Evolutionary conservation across 1,140 invertebrate genomes (phyloP).

Genomic region (Tribolium castaneum): DNA sequence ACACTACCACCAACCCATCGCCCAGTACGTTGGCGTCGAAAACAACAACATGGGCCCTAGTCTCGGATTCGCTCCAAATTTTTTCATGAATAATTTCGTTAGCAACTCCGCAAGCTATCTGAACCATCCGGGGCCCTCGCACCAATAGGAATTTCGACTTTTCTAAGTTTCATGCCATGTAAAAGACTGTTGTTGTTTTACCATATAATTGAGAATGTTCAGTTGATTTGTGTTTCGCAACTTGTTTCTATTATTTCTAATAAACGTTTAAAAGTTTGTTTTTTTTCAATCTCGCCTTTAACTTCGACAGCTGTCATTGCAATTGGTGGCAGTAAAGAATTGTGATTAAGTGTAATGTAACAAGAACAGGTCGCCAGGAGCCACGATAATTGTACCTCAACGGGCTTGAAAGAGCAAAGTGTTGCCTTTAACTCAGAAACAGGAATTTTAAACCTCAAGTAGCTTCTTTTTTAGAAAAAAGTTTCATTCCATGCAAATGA

Average conservation of each 20-base stretch:
- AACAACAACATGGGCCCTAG: neutral
- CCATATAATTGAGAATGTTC: slow-evolving; percentile 12
- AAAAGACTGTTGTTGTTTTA: slow-evolving; percentile 32
- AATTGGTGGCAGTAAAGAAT: too few relatives aligned
- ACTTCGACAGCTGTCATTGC: too few relatives aligned
- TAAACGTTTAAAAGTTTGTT: neutral
- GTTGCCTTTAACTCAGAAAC: too few relatives aligned
- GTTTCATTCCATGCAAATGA: too few relatives aligned
- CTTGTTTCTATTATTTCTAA: slow-evolving; percentile 13
- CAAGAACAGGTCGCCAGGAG: too few relatives aligned
- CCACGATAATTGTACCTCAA: too few relatives aligned
- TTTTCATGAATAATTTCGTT: slow-evolving; percentile 17
- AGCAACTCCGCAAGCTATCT: slow-evolving; percentile 6
- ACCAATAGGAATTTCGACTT: slow-evolving; percentile 1
- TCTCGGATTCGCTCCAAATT: neutral
- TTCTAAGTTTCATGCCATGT: slow-evolving; percentile 25
- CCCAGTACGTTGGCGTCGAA: neutral
- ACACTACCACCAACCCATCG: neutral
- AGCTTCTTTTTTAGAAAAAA: too few relatives aligned
- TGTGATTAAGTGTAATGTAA: too few relatives aligned
- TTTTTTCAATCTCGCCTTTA: too few relatives aligned
- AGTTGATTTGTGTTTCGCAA: slow-evolving; percentile 17
- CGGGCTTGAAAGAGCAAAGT: too few relatives aligned
- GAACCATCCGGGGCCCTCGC: slow-evolving; percentile 7
- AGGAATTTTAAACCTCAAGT: too few relatives aligned